These are phyloP conservation scores for Meles meles DNA, from an alignment of 2,113 vertebrate species.

Conservation along the genomic window DNA sequence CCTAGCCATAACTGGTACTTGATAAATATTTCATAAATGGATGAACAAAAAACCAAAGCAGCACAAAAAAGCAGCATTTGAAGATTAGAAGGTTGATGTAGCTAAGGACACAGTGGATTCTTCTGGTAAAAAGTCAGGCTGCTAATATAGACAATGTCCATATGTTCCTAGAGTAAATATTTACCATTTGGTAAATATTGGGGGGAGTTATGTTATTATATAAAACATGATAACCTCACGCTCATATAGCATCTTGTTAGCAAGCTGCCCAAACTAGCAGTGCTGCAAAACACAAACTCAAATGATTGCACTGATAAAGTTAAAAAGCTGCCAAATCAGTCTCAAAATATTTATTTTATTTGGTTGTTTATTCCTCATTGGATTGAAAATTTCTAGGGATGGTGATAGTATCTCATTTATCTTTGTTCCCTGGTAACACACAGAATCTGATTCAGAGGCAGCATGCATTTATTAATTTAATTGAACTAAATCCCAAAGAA, in stretches of 20 bases:
- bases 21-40: neutral
- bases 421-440: neutral
- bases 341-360: neutral
- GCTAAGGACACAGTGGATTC: neutral
- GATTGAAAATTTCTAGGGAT: neutral
- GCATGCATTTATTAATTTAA: neutral
- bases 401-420: neutral
- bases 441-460: neutral
- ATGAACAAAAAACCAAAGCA: neutral
- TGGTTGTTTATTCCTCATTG: neutral
- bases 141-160: neutral
- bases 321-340: neutral
- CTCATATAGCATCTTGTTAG: neutral
- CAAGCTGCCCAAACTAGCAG: neutral
- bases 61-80: neutral
- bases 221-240: neutral
- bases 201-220: neutral
- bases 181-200: neutral
- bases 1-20: neutral
- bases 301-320: neutral
- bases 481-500: conserved; percentile 34
- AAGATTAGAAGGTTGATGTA: neutral
- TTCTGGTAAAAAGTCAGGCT: neutral
- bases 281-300: neutral
- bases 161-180: neutral